Evolutionary conservation across 2,888 invertebrate genomes (phyloP).

Genomic region (Cerastis leucographa): DNA sequence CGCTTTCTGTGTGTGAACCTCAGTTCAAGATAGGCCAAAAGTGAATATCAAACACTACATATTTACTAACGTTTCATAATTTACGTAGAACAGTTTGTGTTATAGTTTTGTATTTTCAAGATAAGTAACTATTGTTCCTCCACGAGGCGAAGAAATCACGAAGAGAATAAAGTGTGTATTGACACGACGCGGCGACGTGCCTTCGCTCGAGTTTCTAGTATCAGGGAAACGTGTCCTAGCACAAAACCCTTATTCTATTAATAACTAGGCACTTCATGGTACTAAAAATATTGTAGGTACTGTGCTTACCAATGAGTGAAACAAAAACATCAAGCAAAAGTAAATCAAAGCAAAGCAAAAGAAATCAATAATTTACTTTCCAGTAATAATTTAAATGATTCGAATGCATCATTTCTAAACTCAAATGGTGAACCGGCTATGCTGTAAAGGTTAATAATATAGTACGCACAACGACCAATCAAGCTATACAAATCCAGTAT

Average conservation of each 20-base stretch:
- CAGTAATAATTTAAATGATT: not conserved
- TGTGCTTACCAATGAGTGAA: not conserved
- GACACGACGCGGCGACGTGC: conserved; percentile 47
- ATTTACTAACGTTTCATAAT: not conserved
- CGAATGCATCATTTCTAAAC: not conserved
- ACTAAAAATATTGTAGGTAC: not conserved
- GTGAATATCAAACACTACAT: no score
- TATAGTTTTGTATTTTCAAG: not conserved
- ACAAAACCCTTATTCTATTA: conserved; percentile 33
- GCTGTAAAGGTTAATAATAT: no score
- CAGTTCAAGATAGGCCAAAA: no score
- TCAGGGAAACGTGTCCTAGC: conserved; percentile 46
- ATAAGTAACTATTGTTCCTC: not conserved
- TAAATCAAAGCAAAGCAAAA: not conserved
- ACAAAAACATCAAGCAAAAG: not conserved
- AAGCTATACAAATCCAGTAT: no score
- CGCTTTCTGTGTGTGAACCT: no score
- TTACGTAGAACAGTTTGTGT: not conserved
- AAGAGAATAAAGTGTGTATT: conserved; percentile 49
- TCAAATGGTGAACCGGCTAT: not conserved
- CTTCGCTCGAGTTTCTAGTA: conserved; percentile 35
- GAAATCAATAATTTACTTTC: not conserved
- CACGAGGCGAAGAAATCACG: conserved; percentile 19
- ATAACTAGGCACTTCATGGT: conserved; percentile 16
- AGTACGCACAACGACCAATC: no score